These are phyloP conservation scores for Gastrophryne carolinensis DNA, from an alignment of 2,797 vertebrate genomes.

Conservation along the genomic window DNA sequence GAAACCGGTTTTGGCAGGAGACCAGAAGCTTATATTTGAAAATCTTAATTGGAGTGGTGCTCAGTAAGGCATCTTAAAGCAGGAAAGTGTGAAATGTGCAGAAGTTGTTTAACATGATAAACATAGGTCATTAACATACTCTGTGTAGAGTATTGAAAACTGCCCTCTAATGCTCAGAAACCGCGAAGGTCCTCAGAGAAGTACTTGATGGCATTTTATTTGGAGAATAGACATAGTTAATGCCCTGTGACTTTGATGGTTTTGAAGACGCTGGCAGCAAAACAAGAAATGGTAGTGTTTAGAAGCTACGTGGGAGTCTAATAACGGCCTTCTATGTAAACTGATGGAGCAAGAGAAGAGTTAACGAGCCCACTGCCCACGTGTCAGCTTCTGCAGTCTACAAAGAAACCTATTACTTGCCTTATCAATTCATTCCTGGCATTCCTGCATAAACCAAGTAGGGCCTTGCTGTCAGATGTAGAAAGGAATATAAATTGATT, in stretches of 20 bases:
- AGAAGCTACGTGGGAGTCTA: constrained; percentile 13
- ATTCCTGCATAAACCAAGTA: constrained; percentile 11
- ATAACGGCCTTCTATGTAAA: constrained; percentile 18
- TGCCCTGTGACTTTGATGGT: not conserved
- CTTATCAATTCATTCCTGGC: constrained; percentile 34
- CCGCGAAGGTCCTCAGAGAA: not conserved
- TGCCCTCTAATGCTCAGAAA: not conserved
- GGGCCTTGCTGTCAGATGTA: not conserved
- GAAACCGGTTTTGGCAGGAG: constrained; percentile 21
- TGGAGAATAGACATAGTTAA: not conserved
- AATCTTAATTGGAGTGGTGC: constrained; percentile 37
- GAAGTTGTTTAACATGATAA: constrained; percentile 3
- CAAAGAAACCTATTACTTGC: constrained; percentile 1
- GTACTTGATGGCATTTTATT: not conserved
- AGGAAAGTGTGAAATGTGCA: constrained; percentile 14
- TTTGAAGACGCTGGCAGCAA: not conserved
- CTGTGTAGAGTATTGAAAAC: not conserved
- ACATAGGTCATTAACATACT: not conserved
- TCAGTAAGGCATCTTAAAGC: constrained; percentile 34
- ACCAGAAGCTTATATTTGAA: constrained; percentile 5
- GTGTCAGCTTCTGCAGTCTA: not conserved
- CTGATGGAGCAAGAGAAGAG: constrained; percentile 9
- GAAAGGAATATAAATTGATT: not conserved
- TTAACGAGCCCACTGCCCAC: constrained; percentile 30
- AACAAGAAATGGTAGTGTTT: constrained; percentile 9